These are phyloP conservation scores for Orientallactaga sibirica DNA, from an alignment of 2,797 vertebrate species.

Conservation along the genomic window DNA sequence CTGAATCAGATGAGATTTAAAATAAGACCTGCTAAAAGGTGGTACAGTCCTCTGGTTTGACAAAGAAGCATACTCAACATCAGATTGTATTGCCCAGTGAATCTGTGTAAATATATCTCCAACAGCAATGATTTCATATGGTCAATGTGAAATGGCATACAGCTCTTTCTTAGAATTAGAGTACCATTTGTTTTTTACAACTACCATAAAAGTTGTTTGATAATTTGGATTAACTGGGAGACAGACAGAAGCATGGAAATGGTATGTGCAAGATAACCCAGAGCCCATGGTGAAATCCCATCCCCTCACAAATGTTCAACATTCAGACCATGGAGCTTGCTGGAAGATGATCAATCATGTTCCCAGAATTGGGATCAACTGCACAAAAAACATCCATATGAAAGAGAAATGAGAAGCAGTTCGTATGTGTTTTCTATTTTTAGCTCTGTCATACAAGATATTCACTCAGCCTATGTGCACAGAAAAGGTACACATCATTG, in stretches of 20 bases:
- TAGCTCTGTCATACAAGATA: not conserved
- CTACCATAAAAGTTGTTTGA: constrained; percentile 68
- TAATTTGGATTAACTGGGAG: constrained; percentile 68
- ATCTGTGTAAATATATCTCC: not conserved
- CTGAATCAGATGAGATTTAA: not conserved
- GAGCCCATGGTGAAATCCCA: constrained; percentile 47
- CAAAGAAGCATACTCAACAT: not conserved
- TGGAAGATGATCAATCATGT: not conserved
- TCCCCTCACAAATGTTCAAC: not conserved
- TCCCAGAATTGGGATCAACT: constrained; percentile 40
- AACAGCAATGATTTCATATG: not conserved
- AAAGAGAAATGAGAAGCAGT: not conserved
- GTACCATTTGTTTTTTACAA: constrained; percentile 53
- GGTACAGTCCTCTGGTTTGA: not conserved
- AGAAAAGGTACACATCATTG: not conserved
- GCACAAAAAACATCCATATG: constrained; percentile 18
- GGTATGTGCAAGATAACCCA: constrained; percentile 74
- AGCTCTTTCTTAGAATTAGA: constrained; percentile 37
- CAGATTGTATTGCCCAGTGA: not conserved
- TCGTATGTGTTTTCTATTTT: not conserved
- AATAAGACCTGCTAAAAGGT: not conserved
- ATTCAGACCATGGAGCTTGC: not conserved
- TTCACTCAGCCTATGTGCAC: not conserved
- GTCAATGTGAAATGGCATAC: not conserved
- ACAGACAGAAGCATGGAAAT: constrained; percentile 46